Evolutionary conservation across 1,140 invertebrate species (phyloP), one percentile per base, ranked within the genome.

Genomic region (Drosophila baimaii): DNA sequence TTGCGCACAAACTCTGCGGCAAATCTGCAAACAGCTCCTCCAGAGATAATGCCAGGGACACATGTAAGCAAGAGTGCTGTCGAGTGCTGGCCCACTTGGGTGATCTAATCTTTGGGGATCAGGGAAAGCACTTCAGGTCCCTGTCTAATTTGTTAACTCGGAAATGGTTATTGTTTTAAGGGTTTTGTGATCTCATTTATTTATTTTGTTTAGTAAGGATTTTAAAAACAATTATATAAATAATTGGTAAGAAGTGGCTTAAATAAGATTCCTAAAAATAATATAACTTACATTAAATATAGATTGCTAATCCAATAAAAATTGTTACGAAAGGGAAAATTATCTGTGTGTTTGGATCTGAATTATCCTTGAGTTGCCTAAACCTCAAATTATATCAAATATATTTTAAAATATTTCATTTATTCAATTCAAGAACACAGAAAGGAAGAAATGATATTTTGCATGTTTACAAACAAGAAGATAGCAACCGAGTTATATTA

Each of bases 31-130:
- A 39, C n/a, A 25, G 51, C 49, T 57, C 41, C 65, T 71, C 31
- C 51, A 70, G 12, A 75, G 72, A 75, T 75, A 75, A 23, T 56
- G 35, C 51, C 58, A 31, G 52, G 49, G 51, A 74, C 71, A 41
- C 70, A 41, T 73, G 57, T 35, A 41, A 21, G 31, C 52, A 37
- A 27, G 19, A 61, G 56, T 47, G 31, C 31, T 8, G 3, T 37
- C 15, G 7, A 21, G 23, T 35, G 27, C 13, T 33, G 21, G 10
- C 15, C 49, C 70, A 71, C 51, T 71, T 44, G 15, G 31, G 51
- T 70, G 68, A 70, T 71, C 65, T 70, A 70, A 70, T 70, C 49
- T 56, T 43, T 1, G 19, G 19, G 27, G 37, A 29, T 64, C 15
- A n/a, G 12, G 61, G 23, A 21, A 19, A 0, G 52, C 52, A 41